Evolutionary conservation across 2,888 invertebrate species (phyloP), one percentile per base, ranked within the genome.

Genomic region (Apeira syringaria): DNA sequence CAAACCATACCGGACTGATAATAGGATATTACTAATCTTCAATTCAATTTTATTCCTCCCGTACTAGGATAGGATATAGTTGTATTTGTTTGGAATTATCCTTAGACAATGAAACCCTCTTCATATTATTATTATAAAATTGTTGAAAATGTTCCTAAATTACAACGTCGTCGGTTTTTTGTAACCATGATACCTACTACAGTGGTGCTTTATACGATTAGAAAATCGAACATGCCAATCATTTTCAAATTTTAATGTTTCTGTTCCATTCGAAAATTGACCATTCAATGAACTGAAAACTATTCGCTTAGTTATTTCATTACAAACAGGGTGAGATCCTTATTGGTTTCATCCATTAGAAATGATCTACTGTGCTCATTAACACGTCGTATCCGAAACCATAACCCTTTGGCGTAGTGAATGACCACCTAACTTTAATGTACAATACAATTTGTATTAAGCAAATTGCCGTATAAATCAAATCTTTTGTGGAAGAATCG

Each of bases 401-500:
- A n/a, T n/a, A n/a, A n/a, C n/a, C n/a, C 3, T 13, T 27, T 13
- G 15, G 3, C 1, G 12, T 12, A 3, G 11, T 10, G 2, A 13
- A n/a, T 7, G 10, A 27, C 9, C 9, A 24, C 24, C 24, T 9
- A 24, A 5, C 9, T 20, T 7, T 7, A 9, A 6, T 3, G 24
- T 9, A 13, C 12, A 5, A 13, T 4, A 20, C 18, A 11, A 17
- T 17, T n/a, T n/a, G 10, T 9, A 4, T 26, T 30, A n/a, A 20
- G 25, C 9, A 38, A 31, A 29, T 42, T 39, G 17, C 29, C 7
- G 26, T 17, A n/a, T 22, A 6, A 31, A 42, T 35, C 26, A 13
- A 36, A 32, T 27, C 12, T 33, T 31, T 42, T 37, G 29, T 11
- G 15, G 22, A 27, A 25, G 24, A 36, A 39, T 9, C 18, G 42